Percentiles rank a stretch among this genome's conserved stretches.
Evolutionary conservation across 1,140 invertebrate species (phyloP).

Genomic region (Drosophila sucinea): DNA sequence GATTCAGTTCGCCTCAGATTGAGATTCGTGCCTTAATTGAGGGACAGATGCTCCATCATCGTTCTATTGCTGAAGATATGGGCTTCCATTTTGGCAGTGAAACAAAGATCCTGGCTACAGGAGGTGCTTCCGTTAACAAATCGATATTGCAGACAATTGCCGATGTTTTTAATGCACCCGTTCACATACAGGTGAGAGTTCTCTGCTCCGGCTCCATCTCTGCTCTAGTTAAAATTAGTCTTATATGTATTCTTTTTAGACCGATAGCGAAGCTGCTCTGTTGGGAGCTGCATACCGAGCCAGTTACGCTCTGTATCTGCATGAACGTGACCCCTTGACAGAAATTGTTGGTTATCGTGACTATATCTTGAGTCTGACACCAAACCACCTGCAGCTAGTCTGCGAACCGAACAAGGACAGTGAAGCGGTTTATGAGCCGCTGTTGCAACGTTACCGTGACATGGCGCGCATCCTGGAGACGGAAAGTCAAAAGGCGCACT

Average conservation of each 20-base stretch:
- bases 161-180: constrained; percentile 96
- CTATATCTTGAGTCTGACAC: constrained; percentile 66
- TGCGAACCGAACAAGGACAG: constrained; percentile 87
- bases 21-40: constrained; percentile 96
- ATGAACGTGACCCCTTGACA: constrained; percentile 20
- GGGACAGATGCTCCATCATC: constrained; percentile 93
- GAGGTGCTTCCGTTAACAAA: constrained; percentile 94
- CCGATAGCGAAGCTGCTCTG: constrained; percentile 91
- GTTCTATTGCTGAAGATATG: constrained; percentile 92
- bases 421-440: constrained; percentile 86
- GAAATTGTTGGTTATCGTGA: constrained; percentile 55
- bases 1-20: constrained; percentile 86
- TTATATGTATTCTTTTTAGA: constrained; percentile 81
- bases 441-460: constrained; percentile 86
- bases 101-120: constrained; percentile 91
- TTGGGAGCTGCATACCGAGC: constrained; percentile 93
- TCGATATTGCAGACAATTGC: constrained; percentile 93
- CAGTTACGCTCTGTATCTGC: constrained; percentile 85
- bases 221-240: background rate
- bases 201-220: too few relatives aligned
- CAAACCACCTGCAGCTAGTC: constrained; percentile 82
- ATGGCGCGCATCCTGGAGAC: constrained; percentile 73
- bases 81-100: constrained; percentile 86
- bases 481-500: constrained; percentile 12
- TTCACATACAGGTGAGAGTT: constrained; percentile 89